Evolutionary conservation across 53 echinoderm and acorn worm genomes (phyloP), one percentile per base, ranked within the genome.

Genomic region (Echinometra lucunter): DNA sequence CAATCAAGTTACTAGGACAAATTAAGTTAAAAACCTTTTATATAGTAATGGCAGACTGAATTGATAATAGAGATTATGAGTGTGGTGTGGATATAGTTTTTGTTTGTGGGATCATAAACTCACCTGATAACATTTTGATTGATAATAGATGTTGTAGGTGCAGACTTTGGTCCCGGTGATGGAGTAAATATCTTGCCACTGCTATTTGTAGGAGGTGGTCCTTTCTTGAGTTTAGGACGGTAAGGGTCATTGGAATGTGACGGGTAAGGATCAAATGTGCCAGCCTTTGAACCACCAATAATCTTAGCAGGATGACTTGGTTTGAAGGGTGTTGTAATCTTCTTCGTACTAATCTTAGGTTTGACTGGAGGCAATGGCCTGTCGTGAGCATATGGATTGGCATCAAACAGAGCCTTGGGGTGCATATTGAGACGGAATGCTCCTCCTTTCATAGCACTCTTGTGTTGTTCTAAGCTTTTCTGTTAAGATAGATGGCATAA

Each of bases 251-350:
- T 97, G 13, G 99, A 98, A 94, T 98, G 99, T 34, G 99, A 98
- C 19, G 99, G 99, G 85, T 98, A 98, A 11, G 99, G 97, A 91
- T 98, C 99, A 96, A 98, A 98, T 16, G 99, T 98, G 6, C 99
- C 99, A 45, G 98, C 98, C 91, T 98, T 98, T 44, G 92, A 27
- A 13, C 99, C 99, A 91, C 94, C 99, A 74, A 98, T 98, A 97
- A 97, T 85, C 91, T 99, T 99, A 37, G 99, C 99, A 12, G 99
- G 99, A 80, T 95, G 95, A 83, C 99, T 99, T 1, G 99, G 99
- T 74, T 95, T 98, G 95, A 99, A 99, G 7, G 99, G 99, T 69
- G 98, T 98, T 32, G 97, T 82, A 37, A 96, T 97, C 78, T 95
- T 96, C 69, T 99, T 99, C 2, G 85, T 94, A 9, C 57, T 74